phyloP scores from a whole-genome alignment of 2,113 vertebrate genomes.

The Illadopsis cleaveri region DNA sequence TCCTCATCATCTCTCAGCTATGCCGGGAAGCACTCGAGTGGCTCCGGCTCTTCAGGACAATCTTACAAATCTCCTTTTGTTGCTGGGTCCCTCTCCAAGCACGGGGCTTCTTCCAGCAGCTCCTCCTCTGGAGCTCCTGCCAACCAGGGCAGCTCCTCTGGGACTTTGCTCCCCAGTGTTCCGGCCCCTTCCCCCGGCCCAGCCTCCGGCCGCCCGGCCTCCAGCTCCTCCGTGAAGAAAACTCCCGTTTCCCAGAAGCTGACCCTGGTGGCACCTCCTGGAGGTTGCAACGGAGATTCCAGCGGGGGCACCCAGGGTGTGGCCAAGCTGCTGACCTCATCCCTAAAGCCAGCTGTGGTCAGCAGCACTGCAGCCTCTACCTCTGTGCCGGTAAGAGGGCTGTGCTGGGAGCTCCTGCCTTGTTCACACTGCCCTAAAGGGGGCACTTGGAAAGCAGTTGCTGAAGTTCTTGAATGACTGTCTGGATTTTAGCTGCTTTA shows the following conservation, averaged over 20 bases:
- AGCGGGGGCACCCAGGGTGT: conserved; percentile 81
- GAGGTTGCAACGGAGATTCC: conserved; percentile 80
- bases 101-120: conserved; percentile 61
- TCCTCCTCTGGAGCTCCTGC: conserved; percentile 51
- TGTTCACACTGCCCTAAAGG: not conserved
- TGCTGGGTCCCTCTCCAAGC: conserved; percentile 71
- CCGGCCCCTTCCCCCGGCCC: conserved; percentile 50
- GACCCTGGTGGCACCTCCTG: conserved; percentile 82
- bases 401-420: not conserved
- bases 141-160: conserved; percentile 64
- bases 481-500: not conserved
- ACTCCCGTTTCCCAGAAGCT: conserved; percentile 75
- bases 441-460: not conserved
- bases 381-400: conserved; percentile 79
- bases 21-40: conserved; percentile 67
- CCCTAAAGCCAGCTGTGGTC: conserved; percentile 74
- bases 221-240: conserved; percentile 67
- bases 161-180: conserved; percentile 29
- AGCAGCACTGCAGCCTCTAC: conserved; percentile 74
- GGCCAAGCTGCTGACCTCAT: conserved; percentile 85
- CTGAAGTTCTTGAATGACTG: not conserved
- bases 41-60: conserved; percentile 62
- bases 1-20: conserved; percentile 63
- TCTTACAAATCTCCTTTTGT: conserved; percentile 70
- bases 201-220: conserved; percentile 18